These are phyloP conservation scores for Psilanteris sp. DNA, from an alignment of 1,140 invertebrate species.

Conservation along the genomic window DNA sequence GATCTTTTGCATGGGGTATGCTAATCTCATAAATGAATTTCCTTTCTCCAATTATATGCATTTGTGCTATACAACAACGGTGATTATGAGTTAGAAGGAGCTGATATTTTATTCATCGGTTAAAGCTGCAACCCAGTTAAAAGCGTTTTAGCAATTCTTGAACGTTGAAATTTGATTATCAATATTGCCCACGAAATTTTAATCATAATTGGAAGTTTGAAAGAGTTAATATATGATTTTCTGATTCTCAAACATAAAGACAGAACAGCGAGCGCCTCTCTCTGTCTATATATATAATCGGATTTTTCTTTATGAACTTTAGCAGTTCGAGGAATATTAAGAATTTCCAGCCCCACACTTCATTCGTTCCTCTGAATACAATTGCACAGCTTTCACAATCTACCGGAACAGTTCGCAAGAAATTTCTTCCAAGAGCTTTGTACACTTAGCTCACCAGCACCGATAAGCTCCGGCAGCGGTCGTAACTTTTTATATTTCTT, in stretches of 20 bases:
- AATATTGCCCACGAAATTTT: not conserved
- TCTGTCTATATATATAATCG: not conserved
- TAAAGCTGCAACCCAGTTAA: too few relatives aligned
- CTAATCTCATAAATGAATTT: too few relatives aligned
- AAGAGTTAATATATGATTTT: constrained; percentile 9
- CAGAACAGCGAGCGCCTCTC: too few relatives aligned
- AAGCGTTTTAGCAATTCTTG: too few relatives aligned
- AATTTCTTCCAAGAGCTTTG: constrained; percentile 47
- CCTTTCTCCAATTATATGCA: too few relatives aligned
- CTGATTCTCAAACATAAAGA: constrained; percentile 1
- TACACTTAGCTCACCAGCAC: constrained; percentile 44
- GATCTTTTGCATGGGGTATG: too few relatives aligned
- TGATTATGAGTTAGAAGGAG: too few relatives aligned
- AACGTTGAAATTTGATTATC: too few relatives aligned
- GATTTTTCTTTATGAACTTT: constrained; percentile 43
- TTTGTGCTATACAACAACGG: too few relatives aligned
- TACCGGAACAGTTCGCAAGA: constrained; percentile 34
- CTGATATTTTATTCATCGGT: too few relatives aligned
- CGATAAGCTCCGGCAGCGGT: constrained; percentile 49
- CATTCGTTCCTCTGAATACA: constrained; percentile 28
- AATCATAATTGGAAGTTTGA: constrained; percentile 8
- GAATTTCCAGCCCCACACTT: constrained; percentile 36
- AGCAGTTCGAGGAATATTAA: constrained; percentile 42
- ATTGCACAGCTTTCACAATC: constrained; percentile 36
- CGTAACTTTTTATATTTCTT: constrained; percentile 56